Evolutionary conservation across 1,140 invertebrate species (phyloP).

Genomic region (Psix sp.): DNA sequence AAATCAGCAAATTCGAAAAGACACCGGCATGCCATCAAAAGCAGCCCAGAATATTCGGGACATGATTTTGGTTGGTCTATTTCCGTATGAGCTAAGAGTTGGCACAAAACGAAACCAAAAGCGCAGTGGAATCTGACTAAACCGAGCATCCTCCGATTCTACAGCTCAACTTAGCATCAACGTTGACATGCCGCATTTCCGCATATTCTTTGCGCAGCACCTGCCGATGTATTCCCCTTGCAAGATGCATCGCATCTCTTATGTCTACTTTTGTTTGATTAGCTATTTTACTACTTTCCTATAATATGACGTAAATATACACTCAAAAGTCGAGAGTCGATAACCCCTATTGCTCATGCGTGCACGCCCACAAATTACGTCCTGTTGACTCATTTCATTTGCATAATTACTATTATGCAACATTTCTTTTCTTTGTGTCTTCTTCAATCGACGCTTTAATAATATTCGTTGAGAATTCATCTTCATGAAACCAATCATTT

Average conservation of each 20-base stretch:
- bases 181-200: constrained; percentile 36
- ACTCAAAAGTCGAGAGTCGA: constrained; percentile 35
- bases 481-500: too few relatives aligned
- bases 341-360: constrained; percentile 21
- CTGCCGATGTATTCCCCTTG: constrained; percentile 20
- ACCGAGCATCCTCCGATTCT: constrained; percentile 31
- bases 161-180: constrained; percentile 27
- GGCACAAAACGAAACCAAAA: constrained; percentile 49
- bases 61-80: constrained; percentile 52
- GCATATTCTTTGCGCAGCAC: constrained; percentile 44
- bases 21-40: constrained; percentile 12
- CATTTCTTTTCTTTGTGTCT: not conserved
- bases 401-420: constrained; percentile 41
- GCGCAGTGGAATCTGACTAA: constrained; percentile 35
- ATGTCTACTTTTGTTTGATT: constrained; percentile 23
- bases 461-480: not conserved
- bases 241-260: constrained; percentile 25
- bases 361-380: constrained; percentile 33
- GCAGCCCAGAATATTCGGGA: constrained; percentile 37
- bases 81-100: constrained; percentile 33
- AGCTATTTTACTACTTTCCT: constrained; percentile 24
- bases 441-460: constrained; percentile 1
- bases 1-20: too few relatives aligned
- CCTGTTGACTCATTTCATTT: constrained; percentile 41
- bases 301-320: constrained; percentile 11